Evolutionary conservation across 2,797 vertebrate species (phyloP).

Genomic region (Brachyalestes nurse): DNA sequence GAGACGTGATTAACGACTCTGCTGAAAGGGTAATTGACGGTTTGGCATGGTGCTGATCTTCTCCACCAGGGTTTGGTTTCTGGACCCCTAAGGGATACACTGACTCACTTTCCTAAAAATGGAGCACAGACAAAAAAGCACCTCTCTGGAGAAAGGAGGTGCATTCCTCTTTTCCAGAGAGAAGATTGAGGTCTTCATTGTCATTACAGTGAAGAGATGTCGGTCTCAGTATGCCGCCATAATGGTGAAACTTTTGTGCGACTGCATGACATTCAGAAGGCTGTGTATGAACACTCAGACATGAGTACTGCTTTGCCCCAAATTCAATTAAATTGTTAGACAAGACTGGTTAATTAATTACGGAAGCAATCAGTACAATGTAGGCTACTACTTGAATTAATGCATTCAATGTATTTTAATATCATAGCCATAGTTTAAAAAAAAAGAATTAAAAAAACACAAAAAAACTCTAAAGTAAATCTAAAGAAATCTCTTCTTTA

Average conservation of each 20-base stretch:
- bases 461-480: too few relatives aligned
- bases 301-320: slow-evolving; percentile 29
- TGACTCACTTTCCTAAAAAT: slow-evolving; percentile 77
- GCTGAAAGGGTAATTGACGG: slow-evolving; percentile 99
- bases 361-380: neutral
- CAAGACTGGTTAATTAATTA: slow-evolving; percentile 1
- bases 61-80: slow-evolving; percentile 95
- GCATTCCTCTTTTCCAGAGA: slow-evolving; percentile 66
- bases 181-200: slow-evolving; percentile 76
- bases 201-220: slow-evolving; percentile 77
- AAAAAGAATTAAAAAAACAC: too few relatives aligned
- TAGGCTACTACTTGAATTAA: neutral
- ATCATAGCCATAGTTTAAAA: neutral
- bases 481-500: neutral
- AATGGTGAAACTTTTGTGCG: slow-evolving; percentile 33
- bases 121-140: slow-evolving; percentile 67
- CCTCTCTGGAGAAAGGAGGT: slow-evolving; percentile 73
- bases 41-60: slow-evolving; percentile 92
- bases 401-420: neutral
- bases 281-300: slow-evolving; percentile 27
- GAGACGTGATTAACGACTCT: slow-evolving; percentile 98
- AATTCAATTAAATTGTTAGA: slow-evolving; percentile 3
- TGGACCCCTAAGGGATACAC: slow-evolving; percentile 84
- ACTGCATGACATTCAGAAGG: slow-evolving; percentile 8
- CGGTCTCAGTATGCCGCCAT: slow-evolving; percentile 76